phyloP scores from a whole-genome alignment of 2,797 vertebrate species.

The Acanthurus leucopareius region DNA sequence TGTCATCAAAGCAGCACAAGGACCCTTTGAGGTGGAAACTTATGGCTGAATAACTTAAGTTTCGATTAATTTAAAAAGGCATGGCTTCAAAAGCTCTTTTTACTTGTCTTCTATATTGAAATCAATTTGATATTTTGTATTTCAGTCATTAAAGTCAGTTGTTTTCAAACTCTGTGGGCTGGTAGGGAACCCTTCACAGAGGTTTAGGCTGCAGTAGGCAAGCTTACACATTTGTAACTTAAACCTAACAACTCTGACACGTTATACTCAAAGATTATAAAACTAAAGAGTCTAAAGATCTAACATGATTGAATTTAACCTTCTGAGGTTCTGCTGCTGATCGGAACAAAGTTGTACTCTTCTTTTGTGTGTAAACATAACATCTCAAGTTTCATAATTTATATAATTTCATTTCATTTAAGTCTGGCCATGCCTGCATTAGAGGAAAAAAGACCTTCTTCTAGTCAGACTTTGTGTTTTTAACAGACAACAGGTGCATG shows the following conservation, averaged over 20 bases:
- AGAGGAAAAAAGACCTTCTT: neutral
- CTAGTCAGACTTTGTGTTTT: neutral
- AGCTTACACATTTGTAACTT: neutral
- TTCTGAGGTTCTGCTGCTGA: neutral
- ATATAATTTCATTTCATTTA: neutral
- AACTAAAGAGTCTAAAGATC: neutral
- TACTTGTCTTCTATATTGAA: slow-evolving; percentile 3
- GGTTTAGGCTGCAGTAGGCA: neutral
- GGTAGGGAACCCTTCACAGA: slow-evolving; percentile 3
- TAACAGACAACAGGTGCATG: neutral
- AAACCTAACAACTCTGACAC: slow-evolving; percentile 4
- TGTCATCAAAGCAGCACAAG: slow-evolving; percentile 59
- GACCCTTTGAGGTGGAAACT: slow-evolving; percentile 44
- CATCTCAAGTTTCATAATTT: neutral
- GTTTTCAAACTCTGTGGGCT: neutral
- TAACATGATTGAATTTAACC: neutral
- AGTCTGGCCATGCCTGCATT: neutral
- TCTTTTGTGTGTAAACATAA: neutral
- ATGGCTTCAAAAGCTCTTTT: slow-evolving; percentile 22
- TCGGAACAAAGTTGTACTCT: neutral
- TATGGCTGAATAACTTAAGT: slow-evolving; percentile 34
- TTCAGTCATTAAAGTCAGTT: slow-evolving; percentile 10
- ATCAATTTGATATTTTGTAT: slow-evolving; percentile 1
- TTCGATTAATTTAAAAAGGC: slow-evolving; percentile 26
- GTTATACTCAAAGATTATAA: neutral